phyloP scores from a whole-genome alignment of 2,888 invertebrate genomes.

The Neoascia interrupta region DNA sequence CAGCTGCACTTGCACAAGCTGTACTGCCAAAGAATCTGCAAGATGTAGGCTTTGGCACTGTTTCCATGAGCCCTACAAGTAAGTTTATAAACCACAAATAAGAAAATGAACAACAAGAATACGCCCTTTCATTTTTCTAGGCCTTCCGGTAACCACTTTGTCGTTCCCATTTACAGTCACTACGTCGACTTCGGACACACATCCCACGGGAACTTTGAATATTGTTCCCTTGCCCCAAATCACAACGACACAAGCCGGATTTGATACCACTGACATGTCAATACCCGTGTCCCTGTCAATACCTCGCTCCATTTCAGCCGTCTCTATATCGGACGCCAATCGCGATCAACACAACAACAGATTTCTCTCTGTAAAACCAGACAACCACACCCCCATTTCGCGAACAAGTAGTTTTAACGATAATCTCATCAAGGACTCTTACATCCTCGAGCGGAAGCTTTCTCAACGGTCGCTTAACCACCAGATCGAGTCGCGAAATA shows the following conservation, averaged over 20 bases:
- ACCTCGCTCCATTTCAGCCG: constrained; percentile 74
- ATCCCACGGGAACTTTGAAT: constrained; percentile 75
- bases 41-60: constrained; percentile 69
- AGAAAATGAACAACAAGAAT: not conserved
- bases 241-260: constrained; percentile 73
- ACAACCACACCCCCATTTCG: constrained; percentile 74
- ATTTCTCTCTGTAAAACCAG: constrained; percentile 74
- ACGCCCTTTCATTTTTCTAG: constrained; percentile 14
- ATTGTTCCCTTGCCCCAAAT: constrained; percentile 76
- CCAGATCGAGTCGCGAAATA: constrained; percentile 52
- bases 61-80: constrained; percentile 50
- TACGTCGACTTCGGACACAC: constrained; percentile 74
- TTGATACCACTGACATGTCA: constrained; percentile 73
- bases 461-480: constrained; percentile 72
- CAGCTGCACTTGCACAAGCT: constrained; percentile 89
- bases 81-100: not conserved
- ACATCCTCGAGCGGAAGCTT: constrained; percentile 73
- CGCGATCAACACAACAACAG: constrained; percentile 68
- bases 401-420: constrained; percentile 77
- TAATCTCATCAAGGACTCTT: constrained; percentile 73
- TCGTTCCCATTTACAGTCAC: constrained; percentile 79
- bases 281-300: constrained; percentile 77
- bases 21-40: constrained; percentile 82
- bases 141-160: constrained; percentile 74
- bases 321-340: constrained; percentile 74